Evolutionary conservation across 2,113 vertebrate species (phyloP).

Genomic region (Riparia riparia): DNA sequence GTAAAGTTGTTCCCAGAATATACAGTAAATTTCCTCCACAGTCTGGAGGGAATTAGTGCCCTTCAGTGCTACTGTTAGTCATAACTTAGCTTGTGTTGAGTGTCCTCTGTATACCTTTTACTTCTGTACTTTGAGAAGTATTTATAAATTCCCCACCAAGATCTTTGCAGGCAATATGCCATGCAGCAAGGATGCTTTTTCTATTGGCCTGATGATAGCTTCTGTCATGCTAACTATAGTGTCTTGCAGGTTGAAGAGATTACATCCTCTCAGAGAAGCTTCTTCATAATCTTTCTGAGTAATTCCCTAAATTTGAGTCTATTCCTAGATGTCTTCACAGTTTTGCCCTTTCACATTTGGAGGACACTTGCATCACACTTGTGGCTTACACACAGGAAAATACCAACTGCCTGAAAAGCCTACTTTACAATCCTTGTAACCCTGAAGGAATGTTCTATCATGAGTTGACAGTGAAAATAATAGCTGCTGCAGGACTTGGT

Average conservation of each 20-base stretch:
- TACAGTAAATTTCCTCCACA: background rate
- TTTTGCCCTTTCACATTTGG: background rate
- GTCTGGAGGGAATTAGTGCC: background rate
- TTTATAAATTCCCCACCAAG: background rate
- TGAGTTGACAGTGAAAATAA: background rate
- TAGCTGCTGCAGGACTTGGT: background rate
- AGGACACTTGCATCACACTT: rapidly evolving
- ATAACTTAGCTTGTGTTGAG: background rate
- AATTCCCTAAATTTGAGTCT: background rate
- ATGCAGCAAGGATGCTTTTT: background rate
- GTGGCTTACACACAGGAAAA: background rate
- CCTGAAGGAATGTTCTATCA: background rate
- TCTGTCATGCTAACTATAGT: background rate
- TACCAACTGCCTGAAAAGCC: background rate
- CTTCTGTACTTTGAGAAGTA: background rate
- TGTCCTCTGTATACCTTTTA: background rate
- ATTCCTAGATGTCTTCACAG: background rate
- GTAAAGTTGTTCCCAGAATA: background rate
- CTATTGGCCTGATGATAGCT: background rate
- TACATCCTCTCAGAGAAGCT: background rate
- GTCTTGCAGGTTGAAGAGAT: background rate
- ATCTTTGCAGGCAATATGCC: background rate
- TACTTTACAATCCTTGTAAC: background rate
- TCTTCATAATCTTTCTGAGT: background rate
- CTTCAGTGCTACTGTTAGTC: background rate